Percentiles rank a stretch among this genome's conserved stretches.
Conservation (phyloP, 2,888 invertebrate genomes). For the Meliscaeva auricollis region DNA sequence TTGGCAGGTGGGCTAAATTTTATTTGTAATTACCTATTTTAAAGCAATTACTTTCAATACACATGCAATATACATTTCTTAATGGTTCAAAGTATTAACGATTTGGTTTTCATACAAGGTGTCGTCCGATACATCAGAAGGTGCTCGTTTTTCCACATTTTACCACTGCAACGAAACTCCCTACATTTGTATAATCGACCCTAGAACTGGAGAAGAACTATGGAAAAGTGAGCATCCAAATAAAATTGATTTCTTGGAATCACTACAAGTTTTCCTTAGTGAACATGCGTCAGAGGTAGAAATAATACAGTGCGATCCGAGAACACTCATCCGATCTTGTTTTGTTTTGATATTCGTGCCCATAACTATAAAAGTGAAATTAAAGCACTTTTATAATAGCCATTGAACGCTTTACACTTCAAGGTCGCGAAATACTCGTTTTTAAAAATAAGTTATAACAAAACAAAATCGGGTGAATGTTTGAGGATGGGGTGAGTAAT, state of each 20-base stretch:
- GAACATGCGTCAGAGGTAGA: slow-evolving; percentile 64
- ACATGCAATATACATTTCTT: no score
- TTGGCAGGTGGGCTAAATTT: slow-evolving; percentile 86
- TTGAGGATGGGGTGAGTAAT: no score
- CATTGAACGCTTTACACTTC: no score
- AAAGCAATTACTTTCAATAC: slow-evolving; percentile 14
- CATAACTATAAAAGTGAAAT: no score
- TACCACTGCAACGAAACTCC: slow-evolving; percentile 87
- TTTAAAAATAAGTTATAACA: no score
- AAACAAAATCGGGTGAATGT: no score
- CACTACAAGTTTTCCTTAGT: slow-evolving; percentile 57
- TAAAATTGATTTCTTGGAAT: slow-evolving; percentile 78
- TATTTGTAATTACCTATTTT: no score
- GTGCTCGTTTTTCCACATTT: slow-evolving; percentile 87
- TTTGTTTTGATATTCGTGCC: no score
- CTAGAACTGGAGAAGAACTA: slow-evolving; percentile 87
- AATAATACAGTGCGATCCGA: no score
- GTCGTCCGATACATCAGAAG: slow-evolving; percentile 85
- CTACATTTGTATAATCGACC: slow-evolving; percentile 88
- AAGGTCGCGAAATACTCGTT: no score
- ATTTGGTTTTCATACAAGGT: slow-evolving; percentile 75
- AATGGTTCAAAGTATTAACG: neutral
- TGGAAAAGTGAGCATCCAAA: slow-evolving; percentile 81
- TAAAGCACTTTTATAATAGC: no score
- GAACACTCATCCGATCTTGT: no score